phyloP scores from a whole-genome alignment of 2,888 invertebrate genomes.

The Cacoxenus indagator region DNA sequence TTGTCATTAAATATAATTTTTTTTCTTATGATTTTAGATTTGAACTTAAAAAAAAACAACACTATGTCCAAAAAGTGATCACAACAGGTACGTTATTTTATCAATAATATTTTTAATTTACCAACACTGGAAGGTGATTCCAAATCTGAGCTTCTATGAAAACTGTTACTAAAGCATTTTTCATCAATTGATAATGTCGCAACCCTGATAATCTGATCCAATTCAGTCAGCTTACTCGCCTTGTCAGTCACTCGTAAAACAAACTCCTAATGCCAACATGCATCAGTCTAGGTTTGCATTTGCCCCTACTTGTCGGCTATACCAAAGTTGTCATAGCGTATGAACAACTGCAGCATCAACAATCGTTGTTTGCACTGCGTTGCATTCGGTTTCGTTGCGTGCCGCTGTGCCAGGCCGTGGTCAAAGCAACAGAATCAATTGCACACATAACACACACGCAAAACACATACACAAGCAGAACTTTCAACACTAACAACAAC shows the following conservation, averaged over 20 bases:
- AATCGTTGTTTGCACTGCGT: not conserved
- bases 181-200: not conserved
- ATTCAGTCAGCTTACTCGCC: too few species aligned
- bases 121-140: too few species aligned
- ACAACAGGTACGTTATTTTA: too few species aligned
- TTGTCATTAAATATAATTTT: too few species aligned
- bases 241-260: not conserved
- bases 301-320: not conserved
- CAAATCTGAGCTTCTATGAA: too few species aligned
- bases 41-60: too few species aligned
- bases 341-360: constrained; percentile 6
- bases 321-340: not conserved
- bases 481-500: not conserved
- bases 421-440: not conserved
- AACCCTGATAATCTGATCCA: not conserved
- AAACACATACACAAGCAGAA: not conserved
- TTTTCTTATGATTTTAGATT: too few species aligned
- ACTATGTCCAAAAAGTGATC: too few species aligned
- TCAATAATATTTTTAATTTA: too few species aligned
- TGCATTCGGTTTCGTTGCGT: not conserved
- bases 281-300: not conserved
- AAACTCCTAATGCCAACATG: not conserved
- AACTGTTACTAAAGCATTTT: too few species aligned
- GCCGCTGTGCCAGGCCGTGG: too few species aligned
- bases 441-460: not conserved